Base-by-base conservation (phyloP, 2,113 vertebrate genomes). In the Phocoena phocoena region DNA sequence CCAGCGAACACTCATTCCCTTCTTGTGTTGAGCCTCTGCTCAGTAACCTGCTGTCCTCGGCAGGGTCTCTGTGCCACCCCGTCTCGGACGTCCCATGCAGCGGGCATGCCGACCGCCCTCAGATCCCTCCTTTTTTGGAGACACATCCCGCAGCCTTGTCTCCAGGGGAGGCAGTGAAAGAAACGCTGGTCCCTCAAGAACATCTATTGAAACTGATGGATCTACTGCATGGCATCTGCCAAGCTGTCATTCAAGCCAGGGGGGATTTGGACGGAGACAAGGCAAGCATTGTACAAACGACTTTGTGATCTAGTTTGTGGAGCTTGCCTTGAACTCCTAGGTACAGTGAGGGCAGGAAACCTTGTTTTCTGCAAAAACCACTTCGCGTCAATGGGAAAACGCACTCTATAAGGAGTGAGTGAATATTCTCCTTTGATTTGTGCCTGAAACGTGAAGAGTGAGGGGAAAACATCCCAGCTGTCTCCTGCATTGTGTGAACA, bases 171-270 rank as follows among this genome's bases (percentile, higher is more conserved):
- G 65, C 26, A 25, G 3, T 33, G 85, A 90, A 95, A 97, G 95
- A 87, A 81, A 88, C 81, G 33, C 65, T 15, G 85, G 92, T 97
- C 98, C 65, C 93, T 98, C 62, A 14, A n/a, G 90, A 97, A 95
- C 97, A 74, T 97, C 98, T 97, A 98, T 98, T 98, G 99, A 98
- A 99, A 98, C 98, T 98, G 99, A 99, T 99, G 99, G 99, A 99
- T 99, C 99, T 99, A 97, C 97, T 98, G 98, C 93, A 97, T 98
- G 97, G 98, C 98, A 98, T 99, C 99, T 99, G 98, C 98, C 98
- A 98, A 98, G 97, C 98, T 99, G 99, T 98, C 99, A 98, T 97
- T 99, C 99, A 99, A 96, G 98, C 98, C 98, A 98, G 93, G 96
- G 98, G 98, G 98, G 97, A 98, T 99, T 98, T 98, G 98, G 98